A percentile compares a stretch with the other conserved stretches of the same genome.
phyloP scores from a whole-genome alignment of 2,888 invertebrate genomes.

The Linnaemya vulpina region DNA sequence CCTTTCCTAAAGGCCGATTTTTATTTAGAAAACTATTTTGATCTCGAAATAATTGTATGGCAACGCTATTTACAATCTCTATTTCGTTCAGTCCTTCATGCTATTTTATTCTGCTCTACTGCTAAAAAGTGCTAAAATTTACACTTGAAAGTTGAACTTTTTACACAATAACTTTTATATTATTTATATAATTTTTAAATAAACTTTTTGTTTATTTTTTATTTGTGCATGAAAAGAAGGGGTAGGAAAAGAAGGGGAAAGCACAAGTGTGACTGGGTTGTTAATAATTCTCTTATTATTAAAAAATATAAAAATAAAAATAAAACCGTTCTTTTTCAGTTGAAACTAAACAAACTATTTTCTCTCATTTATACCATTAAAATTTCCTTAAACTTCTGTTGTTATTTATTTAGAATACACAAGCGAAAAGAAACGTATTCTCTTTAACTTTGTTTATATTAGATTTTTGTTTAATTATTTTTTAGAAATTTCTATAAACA shows the following conservation, averaged over 20 bases:
- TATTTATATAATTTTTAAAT: background rate
- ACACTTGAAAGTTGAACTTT: background rate
- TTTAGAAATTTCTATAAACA: constrained; percentile 23
- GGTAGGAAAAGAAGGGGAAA: too few relatives aligned
- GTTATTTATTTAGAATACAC: constrained; percentile 8
- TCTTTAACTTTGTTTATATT: constrained; percentile 26
- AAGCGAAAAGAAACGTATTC: background rate
- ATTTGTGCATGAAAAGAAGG: background rate
- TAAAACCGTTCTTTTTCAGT: background rate
- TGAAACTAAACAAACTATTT: background rate
- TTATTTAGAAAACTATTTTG: too few relatives aligned
- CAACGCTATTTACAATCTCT: background rate
- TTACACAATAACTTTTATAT: background rate
- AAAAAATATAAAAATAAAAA: background rate
- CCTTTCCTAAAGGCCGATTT: too few relatives aligned
- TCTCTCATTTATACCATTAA: background rate
- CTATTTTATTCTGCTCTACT: background rate
- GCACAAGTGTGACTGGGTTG: background rate
- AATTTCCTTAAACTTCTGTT: constrained; percentile 21
- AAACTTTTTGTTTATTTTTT: background rate
- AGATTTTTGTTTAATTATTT: constrained; percentile 37
- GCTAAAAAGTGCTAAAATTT: background rate
- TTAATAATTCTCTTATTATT: background rate
- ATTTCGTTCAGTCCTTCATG: background rate
- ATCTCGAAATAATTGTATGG: too few relatives aligned